These are phyloP conservation scores for Pangasius larnaudii DNA, from an alignment of 2,797 vertebrate genomes.

Conservation along the genomic window DNA sequence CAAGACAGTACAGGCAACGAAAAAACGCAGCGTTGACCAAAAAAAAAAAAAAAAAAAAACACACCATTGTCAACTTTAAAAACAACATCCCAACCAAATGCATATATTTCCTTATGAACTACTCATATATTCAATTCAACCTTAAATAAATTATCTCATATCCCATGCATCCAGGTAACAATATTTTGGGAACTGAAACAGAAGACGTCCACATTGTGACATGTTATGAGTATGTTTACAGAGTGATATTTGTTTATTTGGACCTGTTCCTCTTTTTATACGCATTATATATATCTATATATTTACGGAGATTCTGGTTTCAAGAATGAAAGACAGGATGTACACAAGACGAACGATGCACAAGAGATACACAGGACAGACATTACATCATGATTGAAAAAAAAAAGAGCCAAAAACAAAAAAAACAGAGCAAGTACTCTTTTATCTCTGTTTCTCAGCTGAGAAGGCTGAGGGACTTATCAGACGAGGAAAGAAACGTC, in stretches of 20 bases:
- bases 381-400: neutral
- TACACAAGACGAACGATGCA: constrained; percentile 28
- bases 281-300: neutral
- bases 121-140: constrained; percentile 36
- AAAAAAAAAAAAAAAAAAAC: neutral
- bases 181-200: constrained; percentile 31
- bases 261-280: constrained; percentile 17
- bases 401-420: neutral
- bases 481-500: constrained; percentile 15
- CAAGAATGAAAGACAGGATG: constrained; percentile 22
- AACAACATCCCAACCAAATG: constrained; percentile 33
- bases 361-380: constrained; percentile 25
- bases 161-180: constrained; percentile 42
- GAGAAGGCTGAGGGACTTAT: constrained; percentile 10
- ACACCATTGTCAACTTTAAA: constrained; percentile 9
- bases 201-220: constrained; percentile 13
- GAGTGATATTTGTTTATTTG: constrained; percentile 1
- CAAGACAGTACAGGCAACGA: constrained; percentile 33
- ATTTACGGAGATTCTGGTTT: constrained; percentile 20
- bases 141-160: constrained; percentile 23
- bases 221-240: neutral
- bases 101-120: constrained; percentile 33
- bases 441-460: neutral
- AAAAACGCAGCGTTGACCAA: neutral
- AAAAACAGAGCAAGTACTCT: neutral